Evolutionary conservation across 2,888 invertebrate species (phyloP), one percentile per base, ranked within the genome.

Genomic region (Danaus chrysippus): DNA sequence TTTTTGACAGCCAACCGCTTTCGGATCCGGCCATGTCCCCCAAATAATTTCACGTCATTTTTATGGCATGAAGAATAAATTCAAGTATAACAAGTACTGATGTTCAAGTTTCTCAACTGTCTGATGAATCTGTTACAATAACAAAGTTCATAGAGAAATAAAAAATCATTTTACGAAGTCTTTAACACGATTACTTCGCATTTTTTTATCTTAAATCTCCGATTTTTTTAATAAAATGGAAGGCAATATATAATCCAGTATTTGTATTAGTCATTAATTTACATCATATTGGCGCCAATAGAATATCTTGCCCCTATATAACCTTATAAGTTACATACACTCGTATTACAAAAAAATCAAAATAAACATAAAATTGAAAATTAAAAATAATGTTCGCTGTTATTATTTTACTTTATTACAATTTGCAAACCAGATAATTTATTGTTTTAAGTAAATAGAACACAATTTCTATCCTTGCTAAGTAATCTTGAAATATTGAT

Each of bases 401-500:
- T 17, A 17, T 49, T 17, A 17, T 9, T 3, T 17, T 43, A n/a
- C 12, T 49, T 49, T 5, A 17, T 42, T 42, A 42, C 42, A 15
- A 13, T 61, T 41, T 57, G 61, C 19, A 61, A 11, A 54, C 41
- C 13, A 17, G 54, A 52, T 17, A 54, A 54, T 62, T 63, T 54
- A 67, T 62, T 69, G 66, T 65, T 57, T 65, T 72, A 73, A 75
- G 73, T 75, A 75, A 76, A 76, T 72, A 75, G 46, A 73, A 75
- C 74, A 73, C 75, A 77, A 75, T 77, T 79, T 78, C 78, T 74
- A 78, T 78, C 75, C 71, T 61, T 66, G 65, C 67, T 67, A 68
- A 70, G 76, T 88, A 87, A 88, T 87, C 86, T 83, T 87, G 86
- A 88, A 85, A 87, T 88, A 90, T 87, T 86, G 87, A 89, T 83